phyloP scores from a whole-genome alignment of 2,888 invertebrate genomes.

The Drosophila hamatofila region DNA sequence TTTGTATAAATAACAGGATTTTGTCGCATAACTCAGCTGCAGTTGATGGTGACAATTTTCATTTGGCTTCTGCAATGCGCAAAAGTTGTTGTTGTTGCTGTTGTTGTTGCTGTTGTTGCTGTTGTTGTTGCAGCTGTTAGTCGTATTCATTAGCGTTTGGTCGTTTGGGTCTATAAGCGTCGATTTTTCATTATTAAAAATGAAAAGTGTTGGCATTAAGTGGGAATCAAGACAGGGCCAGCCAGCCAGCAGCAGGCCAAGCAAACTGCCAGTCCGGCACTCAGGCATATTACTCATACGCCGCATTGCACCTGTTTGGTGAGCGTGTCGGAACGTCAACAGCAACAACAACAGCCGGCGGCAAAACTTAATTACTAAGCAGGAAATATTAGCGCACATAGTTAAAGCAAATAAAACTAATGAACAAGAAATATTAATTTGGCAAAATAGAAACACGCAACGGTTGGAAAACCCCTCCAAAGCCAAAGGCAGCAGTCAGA shows the following conservation, averaged over 20 bases:
- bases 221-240: slow-evolving; percentile 35
- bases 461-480: slow-evolving; percentile 3
- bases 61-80: slow-evolving; percentile 50
- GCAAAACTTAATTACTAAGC: slow-evolving; percentile 71
- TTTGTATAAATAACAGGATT: slow-evolving; percentile 58
- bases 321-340: slow-evolving; percentile 21
- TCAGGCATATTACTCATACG: slow-evolving; percentile 67
- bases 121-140: slow-evolving; percentile 13
- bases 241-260: slow-evolving; percentile 28
- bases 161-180: slow-evolving; percentile 29
- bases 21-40: slow-evolving; percentile 10
- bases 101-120: not conserved
- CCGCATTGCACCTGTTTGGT: slow-evolving; percentile 62
- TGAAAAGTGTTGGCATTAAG: slow-evolving; percentile 74
- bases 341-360: slow-evolving; percentile 3
- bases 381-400: slow-evolving; percentile 69
- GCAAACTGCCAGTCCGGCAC: slow-evolving; percentile 22
- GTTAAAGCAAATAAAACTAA: slow-evolving; percentile 74
- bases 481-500: not conserved
- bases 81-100: slow-evolving; percentile 4
- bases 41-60: slow-evolving; percentile 45
- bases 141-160: slow-evolving; percentile 53
- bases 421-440: slow-evolving; percentile 79
- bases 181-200: slow-evolving; percentile 69
- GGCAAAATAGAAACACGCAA: slow-evolving; percentile 59